These are phyloP conservation scores for Ciconia maguari DNA, from an alignment of 2,113 vertebrate species.

Conservation along the genomic window DNA sequence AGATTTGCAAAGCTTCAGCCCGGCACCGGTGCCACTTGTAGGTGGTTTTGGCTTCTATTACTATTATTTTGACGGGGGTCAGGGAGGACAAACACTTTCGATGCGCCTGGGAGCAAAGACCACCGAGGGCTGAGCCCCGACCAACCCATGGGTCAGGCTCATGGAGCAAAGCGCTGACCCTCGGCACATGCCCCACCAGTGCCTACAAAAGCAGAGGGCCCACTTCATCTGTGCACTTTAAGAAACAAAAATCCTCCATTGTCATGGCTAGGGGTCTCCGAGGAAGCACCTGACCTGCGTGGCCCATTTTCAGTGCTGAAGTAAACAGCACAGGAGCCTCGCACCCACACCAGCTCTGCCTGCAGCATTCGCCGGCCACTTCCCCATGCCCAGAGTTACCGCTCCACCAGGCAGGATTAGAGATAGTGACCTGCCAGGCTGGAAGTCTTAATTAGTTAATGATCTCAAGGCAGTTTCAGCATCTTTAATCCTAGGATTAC, in stretches of 20 bases:
- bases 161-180: rapidly evolving
- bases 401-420: background rate
- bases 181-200: rapidly evolving
- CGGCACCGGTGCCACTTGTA: background rate
- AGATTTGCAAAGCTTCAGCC: background rate
- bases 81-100: background rate
- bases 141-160: rapidly evolving
- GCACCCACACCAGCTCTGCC: background rate
- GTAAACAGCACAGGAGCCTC: background rate
- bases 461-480: background rate
- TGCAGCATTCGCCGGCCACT: rapidly evolving
- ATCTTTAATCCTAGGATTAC: constrained; percentile 33
- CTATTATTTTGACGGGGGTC: background rate
- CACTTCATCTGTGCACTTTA: rapidly evolving
- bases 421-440: background rate
- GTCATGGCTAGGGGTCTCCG: background rate
- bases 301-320: background rate
- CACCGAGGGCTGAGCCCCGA: background rate
- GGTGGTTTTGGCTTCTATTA: background rate
- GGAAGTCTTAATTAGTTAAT: background rate
- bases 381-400: rapidly evolving
- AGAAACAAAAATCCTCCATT: background rate
- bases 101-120: background rate
- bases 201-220: background rate
- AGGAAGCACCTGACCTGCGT: background rate